phyloP scores from a whole-genome alignment of 2,888 invertebrate genomes.

The Melikaiella ostensackeni region DNA sequence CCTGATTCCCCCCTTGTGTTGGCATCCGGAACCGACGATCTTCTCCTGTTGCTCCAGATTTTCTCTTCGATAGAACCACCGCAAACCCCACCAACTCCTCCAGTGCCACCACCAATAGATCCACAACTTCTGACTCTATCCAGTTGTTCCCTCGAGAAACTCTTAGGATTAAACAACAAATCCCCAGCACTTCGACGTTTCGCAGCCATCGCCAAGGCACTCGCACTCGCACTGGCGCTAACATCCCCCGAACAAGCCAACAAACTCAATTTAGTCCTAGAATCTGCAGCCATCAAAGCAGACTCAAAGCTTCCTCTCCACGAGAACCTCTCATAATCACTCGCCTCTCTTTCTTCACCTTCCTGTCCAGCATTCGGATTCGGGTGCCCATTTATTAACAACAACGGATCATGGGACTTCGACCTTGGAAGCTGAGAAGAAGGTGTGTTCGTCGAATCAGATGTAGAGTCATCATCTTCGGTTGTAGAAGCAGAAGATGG shows the following conservation, averaged over 20 bases:
- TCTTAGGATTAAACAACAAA: constrained; percentile 87
- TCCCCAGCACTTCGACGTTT: constrained; percentile 91
- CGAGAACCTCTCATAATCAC: constrained; percentile 93
- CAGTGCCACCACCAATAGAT: constrained; percentile 87
- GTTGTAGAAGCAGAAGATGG: constrained; percentile 82
- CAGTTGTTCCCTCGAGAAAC: constrained; percentile 86
- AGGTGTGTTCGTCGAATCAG: constrained; percentile 81
- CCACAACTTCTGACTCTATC: constrained; percentile 89
- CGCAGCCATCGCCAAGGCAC: constrained; percentile 84
- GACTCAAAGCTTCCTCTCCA: constrained; percentile 96
- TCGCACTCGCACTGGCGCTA: constrained; percentile 80
- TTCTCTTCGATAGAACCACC: constrained; percentile 74
- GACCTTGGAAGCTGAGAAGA: constrained; percentile 84
- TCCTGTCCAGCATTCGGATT: constrained; percentile 65
- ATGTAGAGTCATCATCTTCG: constrained; percentile 86
- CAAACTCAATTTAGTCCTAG: constrained; percentile 86
- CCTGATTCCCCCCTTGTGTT: constrained; percentile 74
- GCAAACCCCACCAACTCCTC: constrained; percentile 80
- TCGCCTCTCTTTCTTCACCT: constrained; percentile 81
- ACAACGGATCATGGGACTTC: constrained; percentile 88
- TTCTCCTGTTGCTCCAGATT: constrained; percentile 74
- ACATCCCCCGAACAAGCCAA: constrained; percentile 80
- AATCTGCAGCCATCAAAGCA: constrained; percentile 92
- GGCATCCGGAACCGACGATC: constrained; percentile 75
- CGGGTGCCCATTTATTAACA: constrained; percentile 75